phyloP scores from a whole-genome alignment of 2,113 vertebrate species.

The Maccullochella peelii region DNA sequence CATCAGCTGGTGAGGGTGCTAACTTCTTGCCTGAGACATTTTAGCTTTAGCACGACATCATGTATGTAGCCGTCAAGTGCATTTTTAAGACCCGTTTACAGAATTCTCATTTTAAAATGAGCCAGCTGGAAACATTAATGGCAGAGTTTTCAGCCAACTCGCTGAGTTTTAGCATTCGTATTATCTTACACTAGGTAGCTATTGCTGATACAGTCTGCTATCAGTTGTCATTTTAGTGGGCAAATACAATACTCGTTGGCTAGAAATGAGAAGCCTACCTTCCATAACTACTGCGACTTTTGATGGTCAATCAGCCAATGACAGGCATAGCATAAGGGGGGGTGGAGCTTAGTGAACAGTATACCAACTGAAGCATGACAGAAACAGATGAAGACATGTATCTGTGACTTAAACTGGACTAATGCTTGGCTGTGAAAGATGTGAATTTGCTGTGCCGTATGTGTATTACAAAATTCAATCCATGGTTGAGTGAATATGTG shows the following conservation, averaged over 20 bases:
- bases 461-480: slow-evolving; percentile 18
- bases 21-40: neutral
- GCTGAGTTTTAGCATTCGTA: too few relatives aligned
- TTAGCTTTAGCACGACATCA: neutral
- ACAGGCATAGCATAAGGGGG: neutral
- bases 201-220: too few relatives aligned
- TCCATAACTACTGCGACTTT: too few relatives aligned
- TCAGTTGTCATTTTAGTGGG: too few relatives aligned
- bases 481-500: neutral
- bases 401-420: neutral
- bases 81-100: too few relatives aligned
- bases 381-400: neutral
- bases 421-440: neutral
- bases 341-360: neutral
- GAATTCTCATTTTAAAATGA: too few relatives aligned
- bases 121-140: too few relatives aligned
- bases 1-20: neutral
- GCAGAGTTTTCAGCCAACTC: too few relatives aligned
- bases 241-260: too few relatives aligned
- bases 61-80: too few relatives aligned
- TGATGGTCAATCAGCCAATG: neutral
- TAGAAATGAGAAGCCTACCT: too few relatives aligned
- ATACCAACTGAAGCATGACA: neutral
- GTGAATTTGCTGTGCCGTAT: neutral
- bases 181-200: too few relatives aligned